Evolutionary conservation across 2,113 vertebrate genomes (phyloP).

Genomic region (Emydura subglobosa): DNA sequence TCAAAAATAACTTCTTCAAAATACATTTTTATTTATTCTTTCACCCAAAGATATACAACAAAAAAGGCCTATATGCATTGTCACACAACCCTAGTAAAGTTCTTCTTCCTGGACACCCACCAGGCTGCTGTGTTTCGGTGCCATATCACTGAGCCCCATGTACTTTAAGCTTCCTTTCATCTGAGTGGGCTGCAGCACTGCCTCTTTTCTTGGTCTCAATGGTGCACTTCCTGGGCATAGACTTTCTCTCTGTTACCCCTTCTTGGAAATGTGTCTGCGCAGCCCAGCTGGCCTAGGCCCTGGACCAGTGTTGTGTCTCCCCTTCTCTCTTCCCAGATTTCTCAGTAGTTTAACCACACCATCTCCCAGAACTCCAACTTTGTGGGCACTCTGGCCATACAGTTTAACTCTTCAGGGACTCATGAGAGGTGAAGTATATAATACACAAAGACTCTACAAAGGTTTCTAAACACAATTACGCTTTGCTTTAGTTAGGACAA

Average conservation of each 20-base stretch:
- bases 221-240: not conserved
- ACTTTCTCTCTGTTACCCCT: not conserved
- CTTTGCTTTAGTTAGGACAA: not conserved
- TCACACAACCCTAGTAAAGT: not conserved
- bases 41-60: not conserved
- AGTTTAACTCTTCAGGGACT: not conserved
- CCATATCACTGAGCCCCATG: not conserved
- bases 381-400: not conserved
- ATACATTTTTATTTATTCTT: not conserved
- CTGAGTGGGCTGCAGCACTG: not conserved
- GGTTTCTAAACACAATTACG: not conserved
- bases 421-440: not conserved
- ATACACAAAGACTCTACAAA: not conserved
- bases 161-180: not conserved
- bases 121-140: too few relatives aligned
- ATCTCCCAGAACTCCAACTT: not conserved
- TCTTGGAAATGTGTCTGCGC: not conserved
- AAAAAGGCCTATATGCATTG: not conserved
- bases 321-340: not conserved
- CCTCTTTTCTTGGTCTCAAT: not conserved
- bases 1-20: not conserved
- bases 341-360: not conserved
- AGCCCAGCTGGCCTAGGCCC: not conserved
- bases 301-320: not conserved
- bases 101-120: not conserved